These are phyloP conservation scores for Fulica atra DNA, from an alignment of 2,113 vertebrate genomes.

Conservation along the genomic window DNA sequence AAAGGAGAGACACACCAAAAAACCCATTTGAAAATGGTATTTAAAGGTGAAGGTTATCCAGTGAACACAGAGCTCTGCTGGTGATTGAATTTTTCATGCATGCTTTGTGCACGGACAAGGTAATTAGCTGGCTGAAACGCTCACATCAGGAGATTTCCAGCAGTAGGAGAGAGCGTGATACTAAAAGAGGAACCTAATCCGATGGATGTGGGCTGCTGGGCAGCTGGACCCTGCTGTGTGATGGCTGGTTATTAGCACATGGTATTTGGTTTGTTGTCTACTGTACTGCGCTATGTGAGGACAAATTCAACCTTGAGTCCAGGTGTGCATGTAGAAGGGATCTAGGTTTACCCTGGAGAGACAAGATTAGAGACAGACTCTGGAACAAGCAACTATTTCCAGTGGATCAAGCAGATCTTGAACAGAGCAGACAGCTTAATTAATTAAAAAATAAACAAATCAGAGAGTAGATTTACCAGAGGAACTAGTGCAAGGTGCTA, in stretches of 20 bases:
- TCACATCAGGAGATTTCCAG: background rate
- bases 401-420: background rate
- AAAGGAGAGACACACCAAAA: background rate
- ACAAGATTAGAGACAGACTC: accelerated
- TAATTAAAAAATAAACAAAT: background rate
- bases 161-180: background rate
- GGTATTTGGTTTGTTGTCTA: background rate
- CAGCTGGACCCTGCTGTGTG: background rate
- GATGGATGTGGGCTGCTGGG: background rate
- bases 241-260: background rate
- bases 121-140: background rate
- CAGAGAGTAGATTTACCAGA: background rate
- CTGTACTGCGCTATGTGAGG: background rate
- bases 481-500: background rate
- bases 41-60: background rate
- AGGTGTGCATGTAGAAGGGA: background rate
- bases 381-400: background rate
- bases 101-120: background rate
- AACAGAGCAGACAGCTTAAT: background rate
- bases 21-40: background rate
- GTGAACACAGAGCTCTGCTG: background rate
- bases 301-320: background rate
- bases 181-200: background rate
- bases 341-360: background rate
- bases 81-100: background rate